These are phyloP conservation scores for Eremobia ochroleuca DNA, from an alignment of 2,888 invertebrate genomes.

Conservation along the genomic window DNA sequence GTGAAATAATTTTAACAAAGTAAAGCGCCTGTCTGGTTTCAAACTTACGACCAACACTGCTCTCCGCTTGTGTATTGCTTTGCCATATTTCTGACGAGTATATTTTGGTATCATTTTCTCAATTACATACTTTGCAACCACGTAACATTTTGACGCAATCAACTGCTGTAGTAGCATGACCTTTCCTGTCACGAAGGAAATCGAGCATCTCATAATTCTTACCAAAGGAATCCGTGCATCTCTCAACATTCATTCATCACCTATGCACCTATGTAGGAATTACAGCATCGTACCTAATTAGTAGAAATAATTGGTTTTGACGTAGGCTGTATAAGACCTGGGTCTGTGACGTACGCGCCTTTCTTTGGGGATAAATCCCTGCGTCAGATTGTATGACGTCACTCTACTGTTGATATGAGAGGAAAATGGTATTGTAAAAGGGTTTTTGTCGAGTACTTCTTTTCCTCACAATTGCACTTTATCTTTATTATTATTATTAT, in stretches of 20 bases:
- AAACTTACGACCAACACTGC: too few relatives aligned
- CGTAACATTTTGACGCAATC: slow-evolving; percentile 4
- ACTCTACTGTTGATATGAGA: neutral
- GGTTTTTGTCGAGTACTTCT: neutral
- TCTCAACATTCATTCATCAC: slow-evolving; percentile 29
- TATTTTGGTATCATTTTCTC: neutral
- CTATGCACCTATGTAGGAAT: neutral
- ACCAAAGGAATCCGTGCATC: slow-evolving; percentile 25
- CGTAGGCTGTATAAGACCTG: neutral
- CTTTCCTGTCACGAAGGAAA: slow-evolving; percentile 1
- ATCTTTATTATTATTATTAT: too few relatives aligned
- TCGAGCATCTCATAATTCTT: slow-evolving; percentile 31
- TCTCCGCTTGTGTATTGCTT: too few relatives aligned
- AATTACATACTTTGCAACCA: neutral
- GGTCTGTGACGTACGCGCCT: slow-evolving; percentile 21
- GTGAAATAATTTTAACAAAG: too few relatives aligned
- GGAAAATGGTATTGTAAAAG: neutral
- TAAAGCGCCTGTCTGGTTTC: too few relatives aligned
- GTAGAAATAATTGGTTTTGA: slow-evolving; percentile 40
- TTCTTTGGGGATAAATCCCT: neutral
- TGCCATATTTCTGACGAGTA: too few relatives aligned
- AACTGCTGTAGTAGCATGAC: neutral
- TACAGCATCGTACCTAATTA: slow-evolving; percentile 11
- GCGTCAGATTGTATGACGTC: slow-evolving; percentile 20
- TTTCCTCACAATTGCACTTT: too few relatives aligned